phyloP scores from a whole-genome alignment of 2,888 invertebrate genomes.

The Drosophila rellima region DNA sequence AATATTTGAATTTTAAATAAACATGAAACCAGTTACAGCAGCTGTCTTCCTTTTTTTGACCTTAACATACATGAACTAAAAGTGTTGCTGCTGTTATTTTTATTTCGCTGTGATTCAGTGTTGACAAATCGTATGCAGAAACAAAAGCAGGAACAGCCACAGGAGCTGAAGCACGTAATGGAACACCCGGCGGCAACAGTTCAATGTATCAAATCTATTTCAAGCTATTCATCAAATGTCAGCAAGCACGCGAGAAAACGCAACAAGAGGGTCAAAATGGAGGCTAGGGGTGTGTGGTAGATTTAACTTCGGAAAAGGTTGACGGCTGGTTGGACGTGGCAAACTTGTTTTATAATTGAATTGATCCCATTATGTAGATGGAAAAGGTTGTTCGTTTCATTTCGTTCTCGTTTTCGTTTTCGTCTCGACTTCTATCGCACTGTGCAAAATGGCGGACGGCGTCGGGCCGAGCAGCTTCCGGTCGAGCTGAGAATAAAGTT shows the following conservation, averaged over 20 bases:
- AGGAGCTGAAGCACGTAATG: conserved; percentile 3
- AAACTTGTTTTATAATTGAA: conserved; percentile 78
- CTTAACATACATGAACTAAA: not conserved
- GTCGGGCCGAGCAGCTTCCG: conserved; percentile 64
- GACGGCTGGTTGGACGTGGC: conserved; percentile 30
- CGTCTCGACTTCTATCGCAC: conserved; percentile 32
- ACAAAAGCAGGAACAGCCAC: conserved; percentile 9
- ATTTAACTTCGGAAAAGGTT: conserved; percentile 47
- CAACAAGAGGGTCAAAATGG: conserved; percentile 29
- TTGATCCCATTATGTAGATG: conserved; percentile 79
- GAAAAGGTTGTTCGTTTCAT: conserved; percentile 60
- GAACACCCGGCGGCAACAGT: conserved; percentile 54
- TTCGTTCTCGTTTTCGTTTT: conserved; percentile 25
- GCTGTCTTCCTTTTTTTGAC: not conserved
- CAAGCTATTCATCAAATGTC: conserved; percentile 77
- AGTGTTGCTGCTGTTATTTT: conserved; percentile 3
- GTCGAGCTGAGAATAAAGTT: conserved; percentile 31
- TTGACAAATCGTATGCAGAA: conserved; percentile 47
- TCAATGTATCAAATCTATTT: conserved; percentile 77
- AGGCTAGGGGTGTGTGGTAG: conserved; percentile 47
- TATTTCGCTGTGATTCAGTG: conserved; percentile 46
- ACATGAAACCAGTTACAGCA: not conserved
- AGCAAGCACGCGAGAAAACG: conserved; percentile 34
- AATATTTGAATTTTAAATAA: not conserved
- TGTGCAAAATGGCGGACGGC: conserved; percentile 64